Conservation (phyloP, 2,888 invertebrate species). For the Netelia inedita region DNA sequence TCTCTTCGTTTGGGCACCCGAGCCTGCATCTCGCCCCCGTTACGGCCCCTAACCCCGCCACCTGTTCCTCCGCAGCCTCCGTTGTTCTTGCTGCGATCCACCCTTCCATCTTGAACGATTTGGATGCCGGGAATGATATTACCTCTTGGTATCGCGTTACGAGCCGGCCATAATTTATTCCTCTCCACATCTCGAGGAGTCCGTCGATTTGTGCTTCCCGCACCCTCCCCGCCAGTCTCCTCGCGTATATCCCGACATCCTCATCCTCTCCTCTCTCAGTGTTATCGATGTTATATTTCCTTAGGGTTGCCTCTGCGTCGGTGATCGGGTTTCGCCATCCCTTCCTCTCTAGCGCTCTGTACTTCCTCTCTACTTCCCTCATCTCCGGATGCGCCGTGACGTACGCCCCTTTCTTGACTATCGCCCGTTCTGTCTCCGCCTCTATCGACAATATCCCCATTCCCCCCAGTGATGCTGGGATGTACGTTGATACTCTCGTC, state of each 20-base stretch:
- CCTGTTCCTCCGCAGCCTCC: too few relatives aligned
- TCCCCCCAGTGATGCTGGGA: not conserved
- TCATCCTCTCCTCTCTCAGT: not conserved
- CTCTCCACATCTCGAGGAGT: not conserved
- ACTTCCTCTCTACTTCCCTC: not conserved
- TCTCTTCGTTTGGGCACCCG: too few relatives aligned
- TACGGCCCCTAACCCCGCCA: too few relatives aligned
- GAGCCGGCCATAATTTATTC: not conserved
- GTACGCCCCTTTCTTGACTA: not conserved
- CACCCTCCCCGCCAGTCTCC: not conserved
- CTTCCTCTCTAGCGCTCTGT: slow-evolving; percentile 11
- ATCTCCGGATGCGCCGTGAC: not conserved
- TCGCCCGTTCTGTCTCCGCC: not conserved
- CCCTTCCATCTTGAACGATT: too few relatives aligned
- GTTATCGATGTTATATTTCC: not conserved
- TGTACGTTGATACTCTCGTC: not conserved
- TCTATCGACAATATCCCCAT: not conserved
- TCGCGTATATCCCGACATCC: not conserved
- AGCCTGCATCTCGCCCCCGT: too few relatives aligned
- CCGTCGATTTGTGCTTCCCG: not conserved
- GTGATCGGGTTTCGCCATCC: slow-evolving; percentile 55
- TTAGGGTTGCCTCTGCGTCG: slow-evolving; percentile 15
- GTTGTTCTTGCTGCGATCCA: too few relatives aligned
- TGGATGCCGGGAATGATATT: too few relatives aligned
- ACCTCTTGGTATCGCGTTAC: too few relatives aligned